Percentiles rank a stretch among this genome's conserved stretches.
phyloP scores from a whole-genome alignment of 2,113 vertebrate species.

The Halcyon senegalensis region DNA sequence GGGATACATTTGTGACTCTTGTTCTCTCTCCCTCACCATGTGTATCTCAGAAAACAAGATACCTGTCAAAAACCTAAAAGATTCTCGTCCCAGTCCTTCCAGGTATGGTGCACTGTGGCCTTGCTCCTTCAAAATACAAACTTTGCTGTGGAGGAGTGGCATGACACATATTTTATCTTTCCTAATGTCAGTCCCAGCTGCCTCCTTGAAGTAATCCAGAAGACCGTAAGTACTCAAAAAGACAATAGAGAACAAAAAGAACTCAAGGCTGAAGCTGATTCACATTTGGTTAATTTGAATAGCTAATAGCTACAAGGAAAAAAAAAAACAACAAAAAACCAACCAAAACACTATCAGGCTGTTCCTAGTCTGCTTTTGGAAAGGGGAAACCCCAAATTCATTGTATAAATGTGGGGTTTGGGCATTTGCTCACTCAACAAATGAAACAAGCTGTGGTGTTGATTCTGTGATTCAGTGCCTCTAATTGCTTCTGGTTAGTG shows the following conservation, averaged over 20 bases:
- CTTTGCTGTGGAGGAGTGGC: not conserved
- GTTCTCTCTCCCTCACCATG: not conserved
- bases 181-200: not conserved
- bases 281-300: not conserved
- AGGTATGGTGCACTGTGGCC: not conserved
- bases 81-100: not conserved
- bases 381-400: not conserved
- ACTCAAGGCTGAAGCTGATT: not conserved
- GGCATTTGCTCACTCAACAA: not conserved
- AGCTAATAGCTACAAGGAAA: not conserved
- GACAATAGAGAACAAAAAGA: not conserved
- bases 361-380: not conserved
- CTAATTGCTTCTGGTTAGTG: not conserved
- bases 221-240: not conserved
- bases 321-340: not conserved
- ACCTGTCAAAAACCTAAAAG: not conserved
- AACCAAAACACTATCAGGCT: not conserved
- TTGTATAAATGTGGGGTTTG: not conserved
- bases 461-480: not conserved
- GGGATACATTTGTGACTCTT: accelerated
- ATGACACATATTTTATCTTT: not conserved
- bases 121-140: not conserved
- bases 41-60: not conserved
- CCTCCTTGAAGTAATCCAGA: not conserved
- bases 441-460: not conserved